These are phyloP conservation scores for Odontocerum albicorne DNA, from an alignment of 2,888 invertebrate species.

Conservation along the genomic window DNA sequence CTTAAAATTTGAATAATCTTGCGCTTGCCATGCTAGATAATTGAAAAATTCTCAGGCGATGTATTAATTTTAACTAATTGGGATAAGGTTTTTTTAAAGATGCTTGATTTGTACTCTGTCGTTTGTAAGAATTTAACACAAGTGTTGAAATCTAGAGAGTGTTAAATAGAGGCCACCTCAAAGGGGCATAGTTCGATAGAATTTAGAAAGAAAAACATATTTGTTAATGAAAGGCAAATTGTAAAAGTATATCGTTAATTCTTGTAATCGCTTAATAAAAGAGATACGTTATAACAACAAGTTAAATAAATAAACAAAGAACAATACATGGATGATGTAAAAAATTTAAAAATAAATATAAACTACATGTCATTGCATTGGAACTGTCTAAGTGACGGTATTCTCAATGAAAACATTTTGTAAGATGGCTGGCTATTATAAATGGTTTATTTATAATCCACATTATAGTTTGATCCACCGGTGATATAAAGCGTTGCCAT, in stretches of 20 bases:
- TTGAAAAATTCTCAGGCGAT: conserved; percentile 23
- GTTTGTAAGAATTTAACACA: conserved; percentile 30
- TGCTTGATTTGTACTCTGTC: conserved; percentile 31
- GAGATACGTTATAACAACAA: conserved; percentile 29
- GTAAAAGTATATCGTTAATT: conserved; percentile 16
- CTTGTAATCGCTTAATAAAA: conserved; percentile 27
- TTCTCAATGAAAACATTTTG: conserved; percentile 3
- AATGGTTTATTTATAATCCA: too few species aligned
- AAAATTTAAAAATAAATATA: conserved; percentile 1
- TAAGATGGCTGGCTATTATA: neutral
- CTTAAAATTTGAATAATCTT: conserved; percentile 29
- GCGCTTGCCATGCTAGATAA: conserved; percentile 33
- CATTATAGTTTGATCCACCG: too few species aligned
- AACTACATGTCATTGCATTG: conserved; percentile 10
- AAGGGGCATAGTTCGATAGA: conserved; percentile 34
- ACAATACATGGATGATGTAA: conserved; percentile 34
- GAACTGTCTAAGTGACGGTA: neutral
- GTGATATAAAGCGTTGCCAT: too few species aligned
- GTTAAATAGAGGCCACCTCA: conserved; percentile 34
- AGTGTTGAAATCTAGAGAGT: conserved; percentile 33
- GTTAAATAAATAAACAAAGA: conserved; percentile 33
- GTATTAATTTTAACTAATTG: conserved; percentile 19
- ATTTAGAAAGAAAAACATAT: conserved; percentile 30
- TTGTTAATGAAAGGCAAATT: conserved; percentile 27
- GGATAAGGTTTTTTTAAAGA: conserved; percentile 21